phyloP scores from a whole-genome alignment of 2,113 vertebrate species.

The Tapirus terrestris region DNA sequence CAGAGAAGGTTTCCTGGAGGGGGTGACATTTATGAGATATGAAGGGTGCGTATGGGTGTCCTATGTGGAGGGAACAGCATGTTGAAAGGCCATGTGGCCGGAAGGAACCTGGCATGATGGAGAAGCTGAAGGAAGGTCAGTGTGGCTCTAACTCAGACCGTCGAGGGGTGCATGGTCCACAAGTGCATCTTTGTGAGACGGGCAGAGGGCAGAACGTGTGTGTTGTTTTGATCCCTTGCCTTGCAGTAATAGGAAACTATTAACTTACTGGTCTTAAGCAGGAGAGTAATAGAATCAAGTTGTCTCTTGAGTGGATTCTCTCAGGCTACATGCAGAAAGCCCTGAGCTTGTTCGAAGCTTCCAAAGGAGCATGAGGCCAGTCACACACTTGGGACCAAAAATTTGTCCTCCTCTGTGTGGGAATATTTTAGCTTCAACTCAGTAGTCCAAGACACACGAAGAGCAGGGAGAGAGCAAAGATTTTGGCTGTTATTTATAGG shows the following conservation, averaged over 20 bases:
- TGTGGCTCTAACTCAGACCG: accelerated
- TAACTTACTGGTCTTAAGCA: neutral
- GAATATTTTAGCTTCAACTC: neutral
- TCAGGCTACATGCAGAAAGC: neutral
- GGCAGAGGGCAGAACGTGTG: accelerated
- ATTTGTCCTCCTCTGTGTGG: neutral
- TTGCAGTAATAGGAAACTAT: neutral
- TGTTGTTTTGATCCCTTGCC: neutral
- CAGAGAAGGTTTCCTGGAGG: neutral
- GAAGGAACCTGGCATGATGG: neutral
- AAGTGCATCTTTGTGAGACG: neutral
- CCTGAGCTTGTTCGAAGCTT: neutral
- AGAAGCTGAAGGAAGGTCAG: neutral
- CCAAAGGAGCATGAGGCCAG: neutral
- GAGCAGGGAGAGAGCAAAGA: neutral
- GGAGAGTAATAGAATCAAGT: neutral
- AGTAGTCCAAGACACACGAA: neutral
- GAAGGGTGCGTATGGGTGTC: neutral
- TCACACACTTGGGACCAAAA: neutral
- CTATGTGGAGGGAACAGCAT: neutral
- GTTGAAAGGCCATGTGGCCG: neutral
- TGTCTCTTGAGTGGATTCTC: neutral
- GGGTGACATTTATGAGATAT: accelerated
- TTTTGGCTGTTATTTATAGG: neutral
- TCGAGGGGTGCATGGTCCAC: accelerated